phyloP scores from a whole-genome alignment of 2,797 vertebrate genomes.

The Semaprochilodus insignis region DNA sequence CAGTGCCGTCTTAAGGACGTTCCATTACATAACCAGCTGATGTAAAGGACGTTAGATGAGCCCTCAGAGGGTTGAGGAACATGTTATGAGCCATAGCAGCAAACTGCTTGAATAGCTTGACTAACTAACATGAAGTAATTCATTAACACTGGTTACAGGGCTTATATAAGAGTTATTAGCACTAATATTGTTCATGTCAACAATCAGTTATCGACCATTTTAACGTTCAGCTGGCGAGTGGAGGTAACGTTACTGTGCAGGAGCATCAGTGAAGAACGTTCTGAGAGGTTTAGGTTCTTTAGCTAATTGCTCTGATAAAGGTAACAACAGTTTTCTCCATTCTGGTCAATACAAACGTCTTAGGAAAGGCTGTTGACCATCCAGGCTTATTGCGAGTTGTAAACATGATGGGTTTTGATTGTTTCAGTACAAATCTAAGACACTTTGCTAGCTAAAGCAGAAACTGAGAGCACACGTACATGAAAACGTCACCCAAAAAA shows the following conservation, averaged over 20 bases:
- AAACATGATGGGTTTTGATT: constrained; percentile 65
- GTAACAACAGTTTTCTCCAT: background rate
- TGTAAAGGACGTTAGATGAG: too few relatives aligned
- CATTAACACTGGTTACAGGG: too few relatives aligned
- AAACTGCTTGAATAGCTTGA: too few relatives aligned
- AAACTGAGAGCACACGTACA: constrained; percentile 22
- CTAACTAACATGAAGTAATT: too few relatives aligned
- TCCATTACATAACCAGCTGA: too few relatives aligned
- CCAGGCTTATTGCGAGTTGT: constrained; percentile 47
- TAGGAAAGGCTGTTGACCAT: constrained; percentile 23
- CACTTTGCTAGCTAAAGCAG: constrained; percentile 63
- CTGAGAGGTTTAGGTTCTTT: background rate
- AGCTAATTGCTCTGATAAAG: constrained; percentile 48
- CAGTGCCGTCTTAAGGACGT: too few relatives aligned
- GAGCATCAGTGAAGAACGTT: background rate
- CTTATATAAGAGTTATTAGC: too few relatives aligned
- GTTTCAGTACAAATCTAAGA: constrained; percentile 70
- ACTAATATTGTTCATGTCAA: too few relatives aligned
- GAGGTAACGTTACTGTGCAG: background rate
- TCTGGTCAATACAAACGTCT: constrained; percentile 2
- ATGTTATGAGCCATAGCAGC: too few relatives aligned
- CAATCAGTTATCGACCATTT: background rate
- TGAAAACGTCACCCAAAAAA: background rate
- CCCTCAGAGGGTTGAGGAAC: too few relatives aligned
- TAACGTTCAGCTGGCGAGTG: constrained; percentile 56